A percentile compares a stretch with the other conserved stretches of the same genome.
phyloP scores from a whole-genome alignment of 2,113 vertebrate species.

The Phocoena phocoena region DNA sequence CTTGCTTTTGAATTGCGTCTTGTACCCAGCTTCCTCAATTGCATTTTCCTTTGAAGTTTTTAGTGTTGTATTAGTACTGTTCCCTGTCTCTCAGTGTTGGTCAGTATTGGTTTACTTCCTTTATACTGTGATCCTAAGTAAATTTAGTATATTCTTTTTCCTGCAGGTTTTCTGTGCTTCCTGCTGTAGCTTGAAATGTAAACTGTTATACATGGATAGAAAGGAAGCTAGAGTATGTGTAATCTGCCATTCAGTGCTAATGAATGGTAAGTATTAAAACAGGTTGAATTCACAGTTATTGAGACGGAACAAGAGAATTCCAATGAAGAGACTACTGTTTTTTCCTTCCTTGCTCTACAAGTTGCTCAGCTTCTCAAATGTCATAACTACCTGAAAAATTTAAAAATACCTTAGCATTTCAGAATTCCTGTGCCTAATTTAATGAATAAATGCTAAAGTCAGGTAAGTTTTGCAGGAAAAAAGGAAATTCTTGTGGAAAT shows the following conservation, averaged over 20 bases:
- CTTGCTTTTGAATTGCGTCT: slow-evolving; percentile 46
- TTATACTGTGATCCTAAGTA: slow-evolving; percentile 30
- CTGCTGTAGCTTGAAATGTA: slow-evolving; percentile 96
- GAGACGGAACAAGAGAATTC: slow-evolving; percentile 13
- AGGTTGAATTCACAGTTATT: neutral
- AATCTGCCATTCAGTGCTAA: slow-evolving; percentile 95
- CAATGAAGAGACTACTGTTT: neutral
- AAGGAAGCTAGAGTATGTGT: slow-evolving; percentile 98
- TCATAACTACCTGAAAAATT: slow-evolving; percentile 46
- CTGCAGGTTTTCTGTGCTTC: slow-evolving; percentile 95
- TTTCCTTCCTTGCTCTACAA: neutral
- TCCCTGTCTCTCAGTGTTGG: neutral
- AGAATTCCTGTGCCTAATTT: slow-evolving; percentile 24
- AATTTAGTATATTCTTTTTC: slow-evolving; percentile 67
- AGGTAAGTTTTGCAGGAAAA: slow-evolving; percentile 62
- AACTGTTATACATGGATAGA: slow-evolving; percentile 95
- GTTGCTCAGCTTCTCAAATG: neutral
- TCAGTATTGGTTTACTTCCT: neutral
- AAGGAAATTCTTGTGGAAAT: slow-evolving; percentile 55
- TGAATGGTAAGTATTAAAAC: slow-evolving; percentile 90
- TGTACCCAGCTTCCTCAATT: neutral
- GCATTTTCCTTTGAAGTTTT: slow-evolving; percentile 36
- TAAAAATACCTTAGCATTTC: slow-evolving; percentile 18
- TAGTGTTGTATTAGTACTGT: neutral
- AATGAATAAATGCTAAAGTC: slow-evolving; percentile 38